Conservation (phyloP, 2,113 vertebrate species). For the Cyprinodon tularosa region DNA sequence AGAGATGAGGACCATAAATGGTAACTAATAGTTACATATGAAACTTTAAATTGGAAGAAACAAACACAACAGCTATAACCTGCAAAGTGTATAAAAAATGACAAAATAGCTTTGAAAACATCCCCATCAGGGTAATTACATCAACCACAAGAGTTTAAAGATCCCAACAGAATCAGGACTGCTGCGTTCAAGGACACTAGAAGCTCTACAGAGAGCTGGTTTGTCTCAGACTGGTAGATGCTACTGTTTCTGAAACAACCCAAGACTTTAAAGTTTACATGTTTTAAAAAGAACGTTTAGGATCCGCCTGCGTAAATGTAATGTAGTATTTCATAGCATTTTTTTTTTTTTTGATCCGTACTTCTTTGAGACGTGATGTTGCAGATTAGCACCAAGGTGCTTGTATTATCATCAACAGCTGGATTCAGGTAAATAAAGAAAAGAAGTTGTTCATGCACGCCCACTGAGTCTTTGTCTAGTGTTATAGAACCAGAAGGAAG, state of each 20-base stretch:
- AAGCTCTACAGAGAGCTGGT: conserved; percentile 48
- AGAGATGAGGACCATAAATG: conserved; percentile 52
- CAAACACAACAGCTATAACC: conserved; percentile 52
- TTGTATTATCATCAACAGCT: conserved; percentile 47
- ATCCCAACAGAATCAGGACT: conserved; percentile 35
- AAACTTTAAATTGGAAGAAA: conserved; percentile 38
- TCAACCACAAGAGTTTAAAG: conserved; percentile 29
- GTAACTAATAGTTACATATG: conserved; percentile 60
- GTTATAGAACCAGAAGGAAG: conserved; percentile 59
- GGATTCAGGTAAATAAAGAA: conserved; percentile 49
- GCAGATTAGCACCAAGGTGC: conserved; percentile 64
- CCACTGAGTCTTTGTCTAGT: conserved; percentile 58
- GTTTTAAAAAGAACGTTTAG: conserved; percentile 26
- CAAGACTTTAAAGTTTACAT: conserved; percentile 4
- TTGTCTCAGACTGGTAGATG: conserved; percentile 73
- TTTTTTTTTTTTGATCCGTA: conserved; percentile 6
- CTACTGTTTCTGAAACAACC: conserved; percentile 70
- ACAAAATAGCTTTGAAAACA: conserved; percentile 65
- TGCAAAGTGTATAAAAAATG: conserved; percentile 62
- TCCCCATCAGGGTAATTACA: conserved; percentile 49
- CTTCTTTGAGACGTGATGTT: conserved; percentile 41
- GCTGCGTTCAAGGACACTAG: conserved; percentile 48
- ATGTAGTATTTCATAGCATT: conserved; percentile 10
- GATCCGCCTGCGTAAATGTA: background rate
- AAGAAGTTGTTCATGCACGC: conserved; percentile 34